These are phyloP conservation scores for Eupithecia subumbrata DNA, from an alignment of 2,888 invertebrate species.

Conservation along the genomic window DNA sequence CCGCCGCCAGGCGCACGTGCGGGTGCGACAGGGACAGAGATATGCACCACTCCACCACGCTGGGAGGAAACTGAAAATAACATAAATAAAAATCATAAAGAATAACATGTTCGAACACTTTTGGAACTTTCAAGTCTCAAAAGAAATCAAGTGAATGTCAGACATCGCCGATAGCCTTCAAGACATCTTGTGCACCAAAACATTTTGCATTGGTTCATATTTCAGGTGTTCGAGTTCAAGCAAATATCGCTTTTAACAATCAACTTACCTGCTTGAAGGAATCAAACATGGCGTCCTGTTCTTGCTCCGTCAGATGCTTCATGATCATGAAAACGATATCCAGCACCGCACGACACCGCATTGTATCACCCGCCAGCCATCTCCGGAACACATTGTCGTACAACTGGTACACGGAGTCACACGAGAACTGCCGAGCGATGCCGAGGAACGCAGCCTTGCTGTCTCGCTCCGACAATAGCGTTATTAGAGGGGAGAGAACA, in stretches of 20 bases:
- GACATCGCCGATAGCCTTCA: not conserved
- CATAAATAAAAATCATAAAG: not conserved
- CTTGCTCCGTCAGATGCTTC: conserved; percentile 78
- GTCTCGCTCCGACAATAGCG: conserved; percentile 74
- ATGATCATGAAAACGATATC: conserved; percentile 86
- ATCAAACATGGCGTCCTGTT: conserved; percentile 82
- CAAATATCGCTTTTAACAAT: not conserved
- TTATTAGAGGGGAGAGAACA: conserved; percentile 80
- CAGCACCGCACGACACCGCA: conserved; percentile 81
- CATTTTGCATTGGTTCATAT: not conserved
- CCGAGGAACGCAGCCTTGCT: conserved; percentile 62
- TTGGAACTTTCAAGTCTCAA: not conserved
- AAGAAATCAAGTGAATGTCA: not conserved
- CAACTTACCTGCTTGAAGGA: conserved; percentile 82
- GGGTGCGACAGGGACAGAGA: conserved; percentile 71
- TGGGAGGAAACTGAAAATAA: conserved; percentile 56
- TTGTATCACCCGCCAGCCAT: conserved; percentile 81
- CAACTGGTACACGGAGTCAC: conserved; percentile 49
- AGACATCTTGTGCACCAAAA: not conserved
- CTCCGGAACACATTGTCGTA: conserved; percentile 66
- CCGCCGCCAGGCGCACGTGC: conserved; percentile 61
- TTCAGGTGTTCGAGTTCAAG: not conserved
- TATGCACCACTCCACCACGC: conserved; percentile 70
- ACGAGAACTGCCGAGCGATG: conserved; percentile 6
- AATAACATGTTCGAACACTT: not conserved